Evolutionary conservation across 2,113 vertebrate species (phyloP).

Genomic region (Psittacara wagleri): DNA sequence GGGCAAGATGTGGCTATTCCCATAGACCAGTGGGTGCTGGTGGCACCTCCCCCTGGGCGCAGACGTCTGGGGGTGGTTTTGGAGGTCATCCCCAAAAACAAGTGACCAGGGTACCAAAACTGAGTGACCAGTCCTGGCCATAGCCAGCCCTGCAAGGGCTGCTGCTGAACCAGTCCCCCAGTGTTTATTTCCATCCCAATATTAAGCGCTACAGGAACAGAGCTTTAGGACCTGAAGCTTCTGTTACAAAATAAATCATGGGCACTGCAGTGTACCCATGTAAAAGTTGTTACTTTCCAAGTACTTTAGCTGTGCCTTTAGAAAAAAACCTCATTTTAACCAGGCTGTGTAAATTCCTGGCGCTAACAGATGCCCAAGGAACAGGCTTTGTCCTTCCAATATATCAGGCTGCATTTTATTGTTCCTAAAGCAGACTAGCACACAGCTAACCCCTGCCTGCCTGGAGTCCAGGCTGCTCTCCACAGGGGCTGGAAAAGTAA

Average conservation of each 20-base stretch:
- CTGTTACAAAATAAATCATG: neutral
- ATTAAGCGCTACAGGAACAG: rapidly evolving
- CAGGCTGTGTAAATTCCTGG: neutral
- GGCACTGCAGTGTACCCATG: rapidly evolving
- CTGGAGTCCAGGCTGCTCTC: neutral
- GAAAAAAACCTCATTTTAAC: neutral
- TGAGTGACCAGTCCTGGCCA: rapidly evolving
- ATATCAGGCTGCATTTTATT: neutral
- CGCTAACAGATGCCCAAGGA: neutral
- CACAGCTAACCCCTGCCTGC: neutral
- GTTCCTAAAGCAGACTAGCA: neutral
- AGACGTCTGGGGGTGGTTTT: rapidly evolving
- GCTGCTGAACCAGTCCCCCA: neutral
- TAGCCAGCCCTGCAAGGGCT: rapidly evolving
- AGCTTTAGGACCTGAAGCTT: neutral
- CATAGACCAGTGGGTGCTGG: neutral
- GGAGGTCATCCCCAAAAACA: neutral
- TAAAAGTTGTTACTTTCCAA: neutral
- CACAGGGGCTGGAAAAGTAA: neutral
- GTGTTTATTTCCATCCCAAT: neutral
- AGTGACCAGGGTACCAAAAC: neutral
- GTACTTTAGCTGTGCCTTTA: neutral
- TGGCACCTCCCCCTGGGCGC: neutral
- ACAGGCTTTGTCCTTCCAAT: neutral
- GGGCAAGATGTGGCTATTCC: neutral